Evolutionary conservation across 2,888 invertebrate genomes (phyloP).

Genomic region (Drepana falcataria): DNA sequence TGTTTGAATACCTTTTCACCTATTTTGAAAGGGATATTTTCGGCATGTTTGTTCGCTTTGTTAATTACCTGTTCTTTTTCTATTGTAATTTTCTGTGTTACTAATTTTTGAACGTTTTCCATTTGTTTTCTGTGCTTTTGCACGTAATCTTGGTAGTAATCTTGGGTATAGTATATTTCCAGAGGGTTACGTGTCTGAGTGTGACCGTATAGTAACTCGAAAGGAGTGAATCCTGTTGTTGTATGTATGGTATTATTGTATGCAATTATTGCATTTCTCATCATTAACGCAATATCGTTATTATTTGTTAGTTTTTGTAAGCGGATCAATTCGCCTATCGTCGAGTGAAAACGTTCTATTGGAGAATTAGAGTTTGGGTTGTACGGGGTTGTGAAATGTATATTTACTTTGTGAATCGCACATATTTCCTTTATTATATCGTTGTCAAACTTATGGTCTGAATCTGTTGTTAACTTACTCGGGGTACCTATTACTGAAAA

Average conservation of each 20-base stretch:
- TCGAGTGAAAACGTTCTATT: too few species aligned
- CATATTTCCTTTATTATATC: constrained; percentile 23
- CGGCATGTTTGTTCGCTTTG: too few species aligned
- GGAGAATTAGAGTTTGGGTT: constrained; percentile 21
- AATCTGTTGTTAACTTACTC: constrained; percentile 22
- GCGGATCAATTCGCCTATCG: constrained; percentile 15
- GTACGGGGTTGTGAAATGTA: constrained; percentile 20
- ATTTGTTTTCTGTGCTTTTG: constrained; percentile 75
- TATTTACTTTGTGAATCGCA: constrained; percentile 13
- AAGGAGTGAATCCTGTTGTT: constrained; percentile 23
- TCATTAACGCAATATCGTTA: constrained; percentile 20
- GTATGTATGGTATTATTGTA: constrained; percentile 29
- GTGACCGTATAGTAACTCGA: constrained; percentile 26
- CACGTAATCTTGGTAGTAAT: constrained; percentile 83
- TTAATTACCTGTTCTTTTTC: too few species aligned
- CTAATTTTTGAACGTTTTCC: too few species aligned
- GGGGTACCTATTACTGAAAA: constrained; percentile 20
- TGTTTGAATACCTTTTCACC: too few species aligned
- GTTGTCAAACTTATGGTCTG: constrained; percentile 24
- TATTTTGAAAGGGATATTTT: too few species aligned
- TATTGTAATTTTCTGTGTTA: too few species aligned
- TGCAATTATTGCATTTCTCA: constrained; percentile 24
- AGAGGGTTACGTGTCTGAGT: constrained; percentile 25
- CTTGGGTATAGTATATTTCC: constrained; percentile 28
- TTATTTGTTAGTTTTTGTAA: too few species aligned